Percentiles rank a stretch among this genome's conserved stretches.
Evolutionary conservation across 2,797 vertebrate genomes (phyloP).

Genomic region (Phrynocephalus guinanensis): DNA sequence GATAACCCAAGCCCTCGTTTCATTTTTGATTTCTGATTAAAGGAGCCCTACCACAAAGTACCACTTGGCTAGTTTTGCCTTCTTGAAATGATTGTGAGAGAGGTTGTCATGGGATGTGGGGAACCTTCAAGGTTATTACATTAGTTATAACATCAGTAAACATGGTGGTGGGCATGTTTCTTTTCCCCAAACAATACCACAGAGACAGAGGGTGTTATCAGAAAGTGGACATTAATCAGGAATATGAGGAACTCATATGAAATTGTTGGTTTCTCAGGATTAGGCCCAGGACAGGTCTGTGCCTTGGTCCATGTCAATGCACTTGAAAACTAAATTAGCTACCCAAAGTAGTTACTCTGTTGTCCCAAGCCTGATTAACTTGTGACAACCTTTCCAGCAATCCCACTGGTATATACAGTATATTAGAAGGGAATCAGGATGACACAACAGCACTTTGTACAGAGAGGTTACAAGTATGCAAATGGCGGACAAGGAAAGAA

Average conservation of each 20-base stretch:
- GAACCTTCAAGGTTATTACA: not conserved
- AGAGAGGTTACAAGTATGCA: not conserved
- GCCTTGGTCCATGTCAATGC: not conserved
- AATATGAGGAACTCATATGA: not conserved
- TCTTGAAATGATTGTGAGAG: no score
- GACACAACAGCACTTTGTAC: not conserved
- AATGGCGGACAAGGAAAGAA: not conserved
- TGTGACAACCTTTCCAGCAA: not conserved
- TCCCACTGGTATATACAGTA: not conserved
- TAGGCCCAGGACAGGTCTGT: not conserved
- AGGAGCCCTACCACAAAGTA: not conserved
- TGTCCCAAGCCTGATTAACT: not conserved
- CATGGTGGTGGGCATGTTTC: not conserved
- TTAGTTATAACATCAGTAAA: not conserved
- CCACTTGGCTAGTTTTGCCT: not conserved
- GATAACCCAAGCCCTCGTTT: not conserved
- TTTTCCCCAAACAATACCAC: not conserved
- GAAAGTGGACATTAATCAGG: not conserved
- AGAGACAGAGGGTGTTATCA: not conserved
- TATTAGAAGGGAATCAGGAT: not conserved
- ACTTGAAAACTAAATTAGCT: not conserved
- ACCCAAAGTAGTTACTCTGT: not conserved
- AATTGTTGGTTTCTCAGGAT: not conserved
- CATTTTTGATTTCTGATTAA: not conserved
- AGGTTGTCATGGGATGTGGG: not conserved